These are phyloP conservation scores for Sterna hirundo DNA, from an alignment of 2,113 vertebrate genomes.

Conservation along the genomic window DNA sequence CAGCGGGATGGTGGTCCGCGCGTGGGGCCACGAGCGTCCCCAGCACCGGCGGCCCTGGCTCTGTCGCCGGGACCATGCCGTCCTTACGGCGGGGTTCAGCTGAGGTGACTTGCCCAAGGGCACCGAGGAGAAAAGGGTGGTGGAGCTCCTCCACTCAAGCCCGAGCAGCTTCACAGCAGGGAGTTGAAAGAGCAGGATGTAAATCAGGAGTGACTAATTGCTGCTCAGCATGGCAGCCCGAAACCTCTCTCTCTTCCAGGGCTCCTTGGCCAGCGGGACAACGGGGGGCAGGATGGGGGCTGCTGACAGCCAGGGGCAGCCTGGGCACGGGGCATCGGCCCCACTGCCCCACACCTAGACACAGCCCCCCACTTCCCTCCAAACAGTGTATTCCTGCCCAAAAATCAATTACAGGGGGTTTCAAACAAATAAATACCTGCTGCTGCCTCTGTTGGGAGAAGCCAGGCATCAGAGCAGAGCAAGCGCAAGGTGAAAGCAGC, in stretches of 20 bases:
- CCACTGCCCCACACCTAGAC: accelerated
- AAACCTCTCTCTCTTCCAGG: neutral
- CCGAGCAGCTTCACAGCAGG: slow-evolving; percentile 29
- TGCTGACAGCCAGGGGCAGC: neutral
- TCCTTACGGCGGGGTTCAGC: neutral
- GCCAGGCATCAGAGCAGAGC: neutral
- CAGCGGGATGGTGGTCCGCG: accelerated
- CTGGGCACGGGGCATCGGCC: accelerated
- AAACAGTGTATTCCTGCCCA: neutral
- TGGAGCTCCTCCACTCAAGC: slow-evolving; percentile 5
- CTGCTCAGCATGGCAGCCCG: neutral
- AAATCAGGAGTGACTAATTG: slow-evolving; percentile 50
- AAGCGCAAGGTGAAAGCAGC: neutral
- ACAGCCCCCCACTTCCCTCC: neutral
- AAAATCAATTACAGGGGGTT: neutral
- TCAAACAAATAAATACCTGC: neutral
- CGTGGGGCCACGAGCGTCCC: accelerated
- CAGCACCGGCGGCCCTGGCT: neutral
- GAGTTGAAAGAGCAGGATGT: slow-evolving; percentile 45
- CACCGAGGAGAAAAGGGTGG: neutral
- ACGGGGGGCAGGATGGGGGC: accelerated
- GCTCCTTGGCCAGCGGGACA: neutral
- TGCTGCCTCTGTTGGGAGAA: neutral
- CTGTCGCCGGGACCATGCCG: neutral
- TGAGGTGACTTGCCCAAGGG: slow-evolving; percentile 35